phyloP scores from a whole-genome alignment of 2,888 invertebrate genomes.

The Rugalucina vietnamica region DNA sequence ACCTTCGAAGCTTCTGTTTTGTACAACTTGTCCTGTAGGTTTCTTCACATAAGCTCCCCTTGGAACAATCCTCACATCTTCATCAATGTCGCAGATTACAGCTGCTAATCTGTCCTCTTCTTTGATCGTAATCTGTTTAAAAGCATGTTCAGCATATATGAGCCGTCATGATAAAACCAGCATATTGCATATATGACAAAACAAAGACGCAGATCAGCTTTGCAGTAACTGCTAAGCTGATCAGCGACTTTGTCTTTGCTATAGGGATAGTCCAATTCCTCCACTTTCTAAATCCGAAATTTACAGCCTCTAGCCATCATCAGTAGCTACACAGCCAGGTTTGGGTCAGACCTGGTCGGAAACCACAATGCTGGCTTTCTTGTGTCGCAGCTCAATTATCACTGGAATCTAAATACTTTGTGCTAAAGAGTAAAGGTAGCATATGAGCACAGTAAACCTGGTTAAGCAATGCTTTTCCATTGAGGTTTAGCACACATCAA shows the following conservation, averaged over 20 bases:
- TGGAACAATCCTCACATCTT: slow-evolving; percentile 90
- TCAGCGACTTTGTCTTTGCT: background rate
- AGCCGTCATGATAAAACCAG: no score
- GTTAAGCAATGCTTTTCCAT: no score
- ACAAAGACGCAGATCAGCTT: background rate
- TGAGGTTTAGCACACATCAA: no score
- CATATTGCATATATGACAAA: no score
- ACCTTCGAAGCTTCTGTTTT: slow-evolving; percentile 87
- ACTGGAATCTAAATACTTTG: no score
- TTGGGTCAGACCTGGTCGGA: no score
- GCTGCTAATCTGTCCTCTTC: slow-evolving; percentile 84
- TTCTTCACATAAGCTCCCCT: slow-evolving; percentile 91
- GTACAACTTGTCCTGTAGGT: slow-evolving; percentile 89
- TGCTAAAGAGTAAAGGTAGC: background rate
- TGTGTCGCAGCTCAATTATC: background rate
- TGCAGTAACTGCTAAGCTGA: background rate
- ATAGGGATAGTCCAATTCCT: background rate
- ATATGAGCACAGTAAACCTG: background rate
- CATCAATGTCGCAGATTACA: slow-evolving; percentile 82
- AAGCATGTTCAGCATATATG: no score
- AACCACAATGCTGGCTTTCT: background rate
- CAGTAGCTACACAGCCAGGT: no score
- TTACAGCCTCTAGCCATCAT: no score
- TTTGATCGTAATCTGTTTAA: slow-evolving; percentile 83
- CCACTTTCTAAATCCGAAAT: background rate